Evolutionary conservation across 2,797 vertebrate species (phyloP).

Genomic region (Anabas testudineus): DNA sequence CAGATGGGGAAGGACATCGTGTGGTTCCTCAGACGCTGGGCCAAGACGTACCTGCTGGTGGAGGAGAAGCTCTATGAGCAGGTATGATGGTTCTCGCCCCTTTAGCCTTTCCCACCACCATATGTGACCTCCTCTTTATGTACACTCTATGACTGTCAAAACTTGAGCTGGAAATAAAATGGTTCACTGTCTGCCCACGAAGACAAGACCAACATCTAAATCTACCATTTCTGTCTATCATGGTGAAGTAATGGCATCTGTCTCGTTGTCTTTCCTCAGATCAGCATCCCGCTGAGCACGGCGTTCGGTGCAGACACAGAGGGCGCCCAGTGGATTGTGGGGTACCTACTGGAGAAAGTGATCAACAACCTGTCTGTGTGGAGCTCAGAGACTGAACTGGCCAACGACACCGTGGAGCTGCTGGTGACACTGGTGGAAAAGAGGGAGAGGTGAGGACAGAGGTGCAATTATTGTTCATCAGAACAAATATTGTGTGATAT

Average conservation of each 20-base stretch:
- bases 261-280: slow-evolving; percentile 80
- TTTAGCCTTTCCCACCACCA: neutral
- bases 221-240: neutral
- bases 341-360: slow-evolving; percentile 98
- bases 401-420: slow-evolving; percentile 97
- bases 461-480: no score
- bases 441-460: slow-evolving; percentile 90
- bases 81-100: slow-evolving; percentile 77
- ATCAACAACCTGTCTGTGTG: slow-evolving; percentile 98
- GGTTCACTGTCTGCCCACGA: no score
- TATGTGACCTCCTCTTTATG: neutral
- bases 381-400: slow-evolving; percentile 96
- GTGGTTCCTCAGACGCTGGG: slow-evolving; percentile 98
- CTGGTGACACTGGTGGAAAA: slow-evolving; percentile 97
- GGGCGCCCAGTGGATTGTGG: slow-evolving; percentile 98
- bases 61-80: slow-evolving; percentile 98
- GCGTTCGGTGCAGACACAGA: slow-evolving; percentile 98
- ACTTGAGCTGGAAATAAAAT: no score
- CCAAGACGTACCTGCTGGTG: slow-evolving; percentile 96
- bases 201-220: neutral
- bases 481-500: no score
- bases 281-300: slow-evolving; percentile 95
- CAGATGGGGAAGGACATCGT: slow-evolving; percentile 99
- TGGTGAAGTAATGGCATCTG: neutral
- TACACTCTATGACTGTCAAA: no score